These are phyloP conservation scores for Xyliphius kryptos DNA, from an alignment of 2,113 vertebrate genomes.

Conservation along the genomic window DNA sequence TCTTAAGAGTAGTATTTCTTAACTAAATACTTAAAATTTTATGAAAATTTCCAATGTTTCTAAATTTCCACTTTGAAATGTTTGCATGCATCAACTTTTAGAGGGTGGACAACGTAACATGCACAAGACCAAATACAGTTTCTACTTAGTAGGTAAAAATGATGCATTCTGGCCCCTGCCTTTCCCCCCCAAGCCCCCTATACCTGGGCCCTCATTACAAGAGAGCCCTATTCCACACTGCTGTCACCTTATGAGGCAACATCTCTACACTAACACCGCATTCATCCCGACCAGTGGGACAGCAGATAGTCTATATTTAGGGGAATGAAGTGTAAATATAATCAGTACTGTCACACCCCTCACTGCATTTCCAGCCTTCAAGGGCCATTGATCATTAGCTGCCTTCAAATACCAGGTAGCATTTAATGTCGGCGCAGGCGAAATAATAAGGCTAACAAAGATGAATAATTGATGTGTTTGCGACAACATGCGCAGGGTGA, in stretches of 20 bases:
- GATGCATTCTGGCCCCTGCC: conserved; percentile 22
- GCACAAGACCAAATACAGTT: conserved; percentile 5
- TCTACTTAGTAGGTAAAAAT: conserved; percentile 31
- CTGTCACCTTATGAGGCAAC: conserved; percentile 38
- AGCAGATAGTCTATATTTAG: conserved; percentile 38
- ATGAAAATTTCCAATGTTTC: too few species aligned
- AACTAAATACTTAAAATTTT: too few species aligned
- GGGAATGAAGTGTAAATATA: conserved; percentile 44
- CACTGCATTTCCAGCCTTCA: conserved; percentile 39
- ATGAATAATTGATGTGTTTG: conserved; percentile 54
- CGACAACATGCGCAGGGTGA: conserved; percentile 28
- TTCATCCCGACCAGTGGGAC: conserved; percentile 44
- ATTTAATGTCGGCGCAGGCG: conserved; percentile 35
- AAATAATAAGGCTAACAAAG: conserved; percentile 42
- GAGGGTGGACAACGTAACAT: too few species aligned
- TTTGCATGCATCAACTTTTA: too few species aligned
- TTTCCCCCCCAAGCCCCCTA: conserved; percentile 17
- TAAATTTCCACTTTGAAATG: too few species aligned
- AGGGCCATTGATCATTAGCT: conserved; percentile 50
- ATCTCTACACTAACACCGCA: conserved; percentile 25
- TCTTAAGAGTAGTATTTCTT: too few species aligned
- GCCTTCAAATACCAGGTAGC: conserved; percentile 41
- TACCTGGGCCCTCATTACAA: conserved; percentile 43
- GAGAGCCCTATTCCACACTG: conserved; percentile 16
- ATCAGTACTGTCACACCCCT: conserved; percentile 47